Base-by-base conservation (phyloP, 2,113 vertebrate genomes). In the Sinocyclocheilus grahami region DNA sequence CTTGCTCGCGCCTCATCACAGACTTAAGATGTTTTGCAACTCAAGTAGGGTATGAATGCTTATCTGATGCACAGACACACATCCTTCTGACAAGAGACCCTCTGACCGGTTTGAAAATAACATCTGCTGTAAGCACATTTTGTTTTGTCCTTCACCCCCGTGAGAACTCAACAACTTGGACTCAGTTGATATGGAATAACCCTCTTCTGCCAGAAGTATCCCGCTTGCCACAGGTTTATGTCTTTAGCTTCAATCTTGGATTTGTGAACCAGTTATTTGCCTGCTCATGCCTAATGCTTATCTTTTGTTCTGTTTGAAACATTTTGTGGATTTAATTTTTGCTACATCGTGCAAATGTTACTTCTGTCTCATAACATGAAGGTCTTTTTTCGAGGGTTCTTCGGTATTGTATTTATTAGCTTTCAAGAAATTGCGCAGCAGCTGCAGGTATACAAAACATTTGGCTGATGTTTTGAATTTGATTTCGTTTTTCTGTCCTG, bases 341-440 rank as follows among this genome's bases (percentile, higher is more conserved):
- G 7, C 55, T 79, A 76, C 85, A 53, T 39, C 58, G 69, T 87
- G 79, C 91, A 89, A 90, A 77, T 89, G 78, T 86, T 91, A 89
- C 92, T 91, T 87, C 89, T 91, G 88, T 93, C 91, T 92, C 86
- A 33, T 90, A 86, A 90, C 85, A 89, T 65, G 83, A 84, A 79
- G 39, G 63, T 72, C 82, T 78, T 89, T 42, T 85, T 82, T 65
- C n/a, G 18, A 82, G 81, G 82, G 69, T 58, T 72, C 22, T n/a
- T 63, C 88, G 87, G 55, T 77, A 80, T 88, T 91, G 60, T 87
- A 94, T 93, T 94, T 93, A 93, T 94, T 93, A 88, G 90, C 89
- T 86, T 86, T 85, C 86, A 74, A 30, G 46, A 85, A 79, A 85
- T 84, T 83, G 39, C 20, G 76, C 30, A 46, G 63, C 78, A 58